phyloP scores from a whole-genome alignment of 2,113 vertebrate genomes.

The Pseudois nayaur region DNA sequence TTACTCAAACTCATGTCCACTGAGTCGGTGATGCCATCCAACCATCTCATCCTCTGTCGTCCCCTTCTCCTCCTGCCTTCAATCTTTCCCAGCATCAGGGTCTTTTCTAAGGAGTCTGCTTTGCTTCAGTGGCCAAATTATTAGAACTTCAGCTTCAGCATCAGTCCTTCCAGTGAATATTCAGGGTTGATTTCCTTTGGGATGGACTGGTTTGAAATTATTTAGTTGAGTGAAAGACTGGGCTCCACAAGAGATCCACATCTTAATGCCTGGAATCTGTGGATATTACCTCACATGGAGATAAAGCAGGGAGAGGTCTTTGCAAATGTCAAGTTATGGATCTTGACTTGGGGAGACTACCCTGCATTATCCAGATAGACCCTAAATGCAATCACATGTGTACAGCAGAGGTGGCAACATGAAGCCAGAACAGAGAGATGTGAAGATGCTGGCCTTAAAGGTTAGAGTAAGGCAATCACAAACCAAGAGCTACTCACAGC shows the following conservation, averaged over 20 bases:
- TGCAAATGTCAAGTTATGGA: neutral
- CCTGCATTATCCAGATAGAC: neutral
- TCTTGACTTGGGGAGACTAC: neutral
- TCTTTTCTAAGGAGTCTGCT: neutral
- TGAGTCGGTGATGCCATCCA: neutral
- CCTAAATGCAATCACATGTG: neutral
- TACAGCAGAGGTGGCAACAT: neutral
- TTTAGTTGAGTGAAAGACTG: neutral
- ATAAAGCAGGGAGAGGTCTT: neutral
- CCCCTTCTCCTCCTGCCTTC: neutral
- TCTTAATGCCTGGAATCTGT: neutral
- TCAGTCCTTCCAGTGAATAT: neutral
- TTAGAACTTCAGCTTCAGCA: neutral
- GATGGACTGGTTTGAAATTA: neutral
- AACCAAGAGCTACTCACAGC: neutral
- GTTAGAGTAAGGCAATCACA: fast-evolving
- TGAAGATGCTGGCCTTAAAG: neutral
- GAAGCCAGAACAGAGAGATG: neutral
- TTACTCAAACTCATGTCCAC: neutral
- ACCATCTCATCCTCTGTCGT: neutral
- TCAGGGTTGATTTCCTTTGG: neutral
- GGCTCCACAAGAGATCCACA: too few relatives aligned
- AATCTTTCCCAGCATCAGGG: neutral
- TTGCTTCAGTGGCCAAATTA: neutral
- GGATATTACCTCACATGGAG: neutral